These are phyloP conservation scores for Dryobotodes eremita DNA, from an alignment of 2,888 invertebrate genomes.

Conservation along the genomic window DNA sequence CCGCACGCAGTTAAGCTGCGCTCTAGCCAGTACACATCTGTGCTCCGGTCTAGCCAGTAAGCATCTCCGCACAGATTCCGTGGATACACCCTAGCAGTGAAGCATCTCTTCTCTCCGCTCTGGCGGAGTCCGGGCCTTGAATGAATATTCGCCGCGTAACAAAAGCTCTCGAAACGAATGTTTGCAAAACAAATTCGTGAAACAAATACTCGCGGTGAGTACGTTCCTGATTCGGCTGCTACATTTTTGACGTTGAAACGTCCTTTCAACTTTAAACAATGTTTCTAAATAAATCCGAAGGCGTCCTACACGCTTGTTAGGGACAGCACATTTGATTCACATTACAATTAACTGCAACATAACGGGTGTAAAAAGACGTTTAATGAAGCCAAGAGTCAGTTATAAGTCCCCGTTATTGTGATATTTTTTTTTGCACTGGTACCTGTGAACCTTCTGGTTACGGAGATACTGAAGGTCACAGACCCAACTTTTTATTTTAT, in stretches of 20 bases:
- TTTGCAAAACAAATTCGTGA: neutral
- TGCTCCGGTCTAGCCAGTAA: neutral
- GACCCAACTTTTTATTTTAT: neutral
- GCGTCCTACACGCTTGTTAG: neutral
- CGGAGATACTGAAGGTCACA: neutral
- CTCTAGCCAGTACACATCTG: neutral
- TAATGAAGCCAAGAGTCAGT: neutral
- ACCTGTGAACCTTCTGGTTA: neutral
- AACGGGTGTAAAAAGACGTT: neutral
- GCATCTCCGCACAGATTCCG: neutral
- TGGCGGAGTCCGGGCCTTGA: neutral
- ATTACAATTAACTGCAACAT: neutral
- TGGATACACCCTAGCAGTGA: neutral
- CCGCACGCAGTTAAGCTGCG: neutral
- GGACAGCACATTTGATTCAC: neutral
- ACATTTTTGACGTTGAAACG: neutral
- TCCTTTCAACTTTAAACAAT: no score
- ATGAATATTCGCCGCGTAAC: slow-evolving; percentile 3
- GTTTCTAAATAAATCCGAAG: neutral
- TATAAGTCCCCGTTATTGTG: neutral
- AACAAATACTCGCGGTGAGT: neutral
- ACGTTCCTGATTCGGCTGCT: neutral
- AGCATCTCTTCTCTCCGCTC: neutral
- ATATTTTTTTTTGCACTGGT: neutral
- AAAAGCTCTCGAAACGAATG: neutral